A percentile compares a stretch with the other conserved stretches of the same genome.
These are phyloP conservation scores for Nipponacmea schrenckii DNA, from an alignment of 2,888 invertebrate genomes.

Conservation along the genomic window DNA sequence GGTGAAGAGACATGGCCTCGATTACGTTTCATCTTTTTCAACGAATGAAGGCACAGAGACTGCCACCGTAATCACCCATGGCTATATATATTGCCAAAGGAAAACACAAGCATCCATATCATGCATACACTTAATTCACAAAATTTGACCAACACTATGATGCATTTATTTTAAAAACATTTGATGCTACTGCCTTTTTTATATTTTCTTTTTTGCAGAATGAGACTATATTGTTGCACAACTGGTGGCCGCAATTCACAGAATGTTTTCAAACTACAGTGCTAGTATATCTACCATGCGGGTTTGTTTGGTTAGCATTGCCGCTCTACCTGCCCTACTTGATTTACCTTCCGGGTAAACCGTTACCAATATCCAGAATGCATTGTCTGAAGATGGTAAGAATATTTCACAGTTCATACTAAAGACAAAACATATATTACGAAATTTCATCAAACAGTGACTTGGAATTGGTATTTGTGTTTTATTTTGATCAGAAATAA, in stretches of 20 bases:
- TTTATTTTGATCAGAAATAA: too few species aligned
- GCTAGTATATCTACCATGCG: conserved; percentile 87
- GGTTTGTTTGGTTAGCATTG: conserved; percentile 82
- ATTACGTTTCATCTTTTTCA: too few species aligned
- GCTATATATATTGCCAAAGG: too few species aligned
- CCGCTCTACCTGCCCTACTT: conserved; percentile 69
- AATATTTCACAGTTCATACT: not conserved
- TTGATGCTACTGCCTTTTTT: not conserved
- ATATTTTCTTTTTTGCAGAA: conserved; percentile 2
- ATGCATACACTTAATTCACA: too few species aligned
- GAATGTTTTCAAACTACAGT: conserved; percentile 91
- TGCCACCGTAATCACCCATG: too few species aligned
- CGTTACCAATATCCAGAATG: conserved; percentile 36
- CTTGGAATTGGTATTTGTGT: too few species aligned
- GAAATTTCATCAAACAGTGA: too few species aligned
- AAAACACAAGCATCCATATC: too few species aligned
- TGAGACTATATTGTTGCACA: conserved; percentile 8
- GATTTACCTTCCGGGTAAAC: conserved; percentile 21
- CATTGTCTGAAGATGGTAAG: conserved; percentile 56
- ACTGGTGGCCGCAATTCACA: conserved; percentile 77
- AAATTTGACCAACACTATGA: not conserved
- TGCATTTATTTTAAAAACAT: not conserved
- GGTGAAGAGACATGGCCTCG: too few species aligned
- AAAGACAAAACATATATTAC: not conserved
- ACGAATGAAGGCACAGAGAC: too few species aligned